phyloP scores from a whole-genome alignment of 2,113 vertebrate genomes.

The Pterocles burchelli region DNA sequence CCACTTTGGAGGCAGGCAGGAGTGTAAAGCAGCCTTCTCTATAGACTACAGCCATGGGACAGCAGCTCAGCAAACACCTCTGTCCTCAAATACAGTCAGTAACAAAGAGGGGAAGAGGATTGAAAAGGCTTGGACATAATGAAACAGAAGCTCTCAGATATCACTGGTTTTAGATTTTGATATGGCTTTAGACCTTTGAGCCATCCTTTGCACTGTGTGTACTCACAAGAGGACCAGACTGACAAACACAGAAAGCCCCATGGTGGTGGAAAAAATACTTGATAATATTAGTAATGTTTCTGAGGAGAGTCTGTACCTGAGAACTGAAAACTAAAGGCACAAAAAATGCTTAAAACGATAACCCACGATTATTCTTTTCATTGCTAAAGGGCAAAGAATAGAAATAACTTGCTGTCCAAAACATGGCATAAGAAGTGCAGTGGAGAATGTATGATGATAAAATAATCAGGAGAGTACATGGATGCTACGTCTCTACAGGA shows the following conservation, averaged over 20 bases:
- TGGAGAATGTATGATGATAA: not conserved
- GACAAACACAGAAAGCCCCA: not conserved
- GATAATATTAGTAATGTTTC: not conserved
- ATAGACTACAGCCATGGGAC: accelerated
- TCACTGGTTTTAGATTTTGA: not conserved
- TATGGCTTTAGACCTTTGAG: not conserved
- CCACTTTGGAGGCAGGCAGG: not conserved
- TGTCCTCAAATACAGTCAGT: not conserved
- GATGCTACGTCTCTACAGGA: not conserved
- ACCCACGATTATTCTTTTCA: not conserved
- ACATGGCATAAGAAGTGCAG: not conserved
- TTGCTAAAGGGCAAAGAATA: not conserved
- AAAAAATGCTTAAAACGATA: not conserved
- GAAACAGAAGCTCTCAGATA: not conserved
- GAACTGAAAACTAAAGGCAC: not conserved
- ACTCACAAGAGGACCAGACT: not conserved
- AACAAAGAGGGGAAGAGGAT: not conserved
- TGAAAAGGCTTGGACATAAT: not conserved
- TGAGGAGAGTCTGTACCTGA: not conserved
- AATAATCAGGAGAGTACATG: not conserved
- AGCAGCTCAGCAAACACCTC: not conserved
- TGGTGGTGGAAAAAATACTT: not conserved
- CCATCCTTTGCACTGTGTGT: not conserved
- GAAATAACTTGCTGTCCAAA: not conserved
- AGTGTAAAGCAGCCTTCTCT: not conserved